Base-by-base conservation (phyloP, 2,113 vertebrate species). In the Percopsis transmontana region DNA sequence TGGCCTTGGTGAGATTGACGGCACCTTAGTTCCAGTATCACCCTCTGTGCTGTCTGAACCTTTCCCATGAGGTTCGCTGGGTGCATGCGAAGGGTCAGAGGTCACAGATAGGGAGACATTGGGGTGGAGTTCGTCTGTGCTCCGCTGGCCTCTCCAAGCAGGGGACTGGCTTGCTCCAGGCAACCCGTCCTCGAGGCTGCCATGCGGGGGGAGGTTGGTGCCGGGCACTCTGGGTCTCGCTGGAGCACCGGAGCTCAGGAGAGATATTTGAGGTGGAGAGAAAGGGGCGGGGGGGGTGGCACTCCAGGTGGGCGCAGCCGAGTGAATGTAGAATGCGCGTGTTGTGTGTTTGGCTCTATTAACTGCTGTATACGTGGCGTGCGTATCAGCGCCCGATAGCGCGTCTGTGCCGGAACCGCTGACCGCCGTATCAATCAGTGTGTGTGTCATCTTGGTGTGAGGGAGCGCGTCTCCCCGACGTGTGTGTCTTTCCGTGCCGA, bases 121-220 rank as follows among this genome's bases (percentile, higher is more conserved):
- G 15, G 72, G 59, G 21, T 39, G 13, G 9, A 65, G 40, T 47
- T 38, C 2, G 10, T 65, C 62, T 24, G 74, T 76, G 62, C 62
- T 83, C 51, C 66, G 53, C 24, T 68, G 68, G 54, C 24, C 75
- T 53, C 78, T 83, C 73, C 75, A 70, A 20, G 67, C 63, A 44
- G 53, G 27, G 15, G 48, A 4, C 1, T 3, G 41, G 40, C 72
- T 54, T n/a, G 65, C 23, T 51, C 16, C 50, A 7, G 58, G 27
- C 23, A 42, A 33, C 60, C 18, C 59, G 9, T 42, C 66, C 21
- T 65, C 47, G 48, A 59, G 42, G 15, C 56, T 63, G 39, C 6
- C 50, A 8, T 0, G 68, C 50, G 47, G 13, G 4, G 11, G 33
- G 2, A n/a, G 15, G 39, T 24, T 12, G 19, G 77, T 62, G 4